Percentiles rank a stretch among this genome's conserved stretches.
These are phyloP conservation scores for Trachymyrmex cornetzi DNA, from an alignment of 1,140 invertebrate species.

Conservation along the genomic window DNA sequence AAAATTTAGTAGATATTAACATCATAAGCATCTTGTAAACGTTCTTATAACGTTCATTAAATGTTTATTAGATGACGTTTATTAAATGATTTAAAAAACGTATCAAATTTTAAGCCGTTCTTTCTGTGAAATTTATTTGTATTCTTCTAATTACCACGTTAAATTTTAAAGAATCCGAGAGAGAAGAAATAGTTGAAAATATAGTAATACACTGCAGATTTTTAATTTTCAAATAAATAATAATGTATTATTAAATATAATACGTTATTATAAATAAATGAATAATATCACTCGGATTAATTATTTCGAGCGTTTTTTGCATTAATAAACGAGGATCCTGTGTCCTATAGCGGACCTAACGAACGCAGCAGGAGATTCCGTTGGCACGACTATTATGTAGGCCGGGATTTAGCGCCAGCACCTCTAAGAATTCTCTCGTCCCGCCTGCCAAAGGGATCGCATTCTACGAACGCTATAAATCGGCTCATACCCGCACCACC, in stretches of 20 bases:
- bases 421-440: constrained; percentile 76
- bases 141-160: neutral
- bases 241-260: too few species aligned
- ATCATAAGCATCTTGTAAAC: too few species aligned
- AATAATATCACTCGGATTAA: neutral
- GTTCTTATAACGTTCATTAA: too few species aligned
- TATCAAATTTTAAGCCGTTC: too few species aligned
- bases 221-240: neutral
- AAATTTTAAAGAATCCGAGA: neutral
- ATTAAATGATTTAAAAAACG: too few species aligned
- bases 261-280: neutral
- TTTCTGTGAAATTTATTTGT: neutral
- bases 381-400: constrained; percentile 80
- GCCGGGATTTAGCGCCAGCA: constrained; percentile 77
- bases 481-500: constrained; percentile 60
- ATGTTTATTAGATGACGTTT: too few species aligned
- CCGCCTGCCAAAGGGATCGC: constrained; percentile 79
- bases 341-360: neutral
- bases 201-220: neutral
- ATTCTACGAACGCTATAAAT: constrained; percentile 81
- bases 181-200: neutral
- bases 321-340: constrained; percentile 1
- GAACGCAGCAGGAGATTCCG: constrained; percentile 26
- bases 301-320: neutral
- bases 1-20: too few species aligned